Percentiles rank a stretch among this genome's conserved stretches.
phyloP scores from a whole-genome alignment of 2,888 invertebrate species.

The Caenorhabditis macrosperma region DNA sequence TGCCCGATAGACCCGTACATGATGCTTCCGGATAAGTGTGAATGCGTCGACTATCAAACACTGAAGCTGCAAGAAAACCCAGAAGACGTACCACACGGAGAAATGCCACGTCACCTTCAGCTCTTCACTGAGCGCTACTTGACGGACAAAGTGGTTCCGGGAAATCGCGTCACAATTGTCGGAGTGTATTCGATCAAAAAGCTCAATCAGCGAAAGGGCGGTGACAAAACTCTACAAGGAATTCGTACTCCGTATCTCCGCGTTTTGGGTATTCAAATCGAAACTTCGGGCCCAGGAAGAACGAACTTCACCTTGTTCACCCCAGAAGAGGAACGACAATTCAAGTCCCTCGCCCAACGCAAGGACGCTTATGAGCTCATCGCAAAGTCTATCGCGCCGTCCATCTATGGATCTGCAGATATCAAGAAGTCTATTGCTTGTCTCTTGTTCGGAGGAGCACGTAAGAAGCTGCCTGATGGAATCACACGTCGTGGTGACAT shows the following conservation, averaged over 20 bases:
- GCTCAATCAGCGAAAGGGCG: conserved; percentile 81
- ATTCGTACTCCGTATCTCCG: conserved; percentile 95
- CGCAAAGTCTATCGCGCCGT: conserved; percentile 93
- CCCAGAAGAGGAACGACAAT: conserved; percentile 77
- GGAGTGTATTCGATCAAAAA: conserved; percentile 98
- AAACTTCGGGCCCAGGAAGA: conserved; percentile 83
- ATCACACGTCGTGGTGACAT: conserved; percentile 96
- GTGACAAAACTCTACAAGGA: conserved; percentile 85
- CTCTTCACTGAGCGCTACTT: conserved; percentile 90
- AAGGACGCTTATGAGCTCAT: conserved; percentile 92
- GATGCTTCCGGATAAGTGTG: conserved; percentile 97
- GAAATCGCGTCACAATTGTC: conserved; percentile 90
- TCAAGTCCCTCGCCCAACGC: conserved; percentile 85
- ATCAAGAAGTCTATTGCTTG: conserved; percentile 98
- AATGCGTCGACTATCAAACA: conserved; percentile 97
- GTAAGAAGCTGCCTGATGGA: conserved; percentile 90
- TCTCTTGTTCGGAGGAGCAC: conserved; percentile 91
- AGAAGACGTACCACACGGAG: conserved; percentile 95
- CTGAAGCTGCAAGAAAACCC: conserved; percentile 90
- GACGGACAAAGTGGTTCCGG: conserved; percentile 87
- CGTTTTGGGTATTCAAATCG: conserved; percentile 92
- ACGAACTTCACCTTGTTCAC: conserved; percentile 69
- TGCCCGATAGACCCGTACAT: conserved; percentile 98
- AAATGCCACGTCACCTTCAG: conserved; percentile 96
- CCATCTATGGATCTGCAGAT: conserved; percentile 93